Evolutionary conservation across 2,113 vertebrate genomes (phyloP), one percentile per base, ranked within the genome.

Genomic region (Apistogramma diplotaenia): DNA sequence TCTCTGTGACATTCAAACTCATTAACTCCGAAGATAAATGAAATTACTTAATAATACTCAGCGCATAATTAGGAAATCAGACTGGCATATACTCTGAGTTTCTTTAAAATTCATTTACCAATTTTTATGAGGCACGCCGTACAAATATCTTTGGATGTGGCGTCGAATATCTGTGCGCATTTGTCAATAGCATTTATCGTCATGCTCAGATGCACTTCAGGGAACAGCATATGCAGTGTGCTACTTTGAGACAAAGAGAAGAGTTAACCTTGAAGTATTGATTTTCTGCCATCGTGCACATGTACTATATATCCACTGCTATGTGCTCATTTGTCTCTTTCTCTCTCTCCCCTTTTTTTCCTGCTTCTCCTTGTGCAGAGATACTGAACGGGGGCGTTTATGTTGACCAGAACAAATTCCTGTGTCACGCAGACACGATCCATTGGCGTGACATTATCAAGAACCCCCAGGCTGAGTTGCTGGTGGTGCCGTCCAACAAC

Each of bases 391-490:
- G 98, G 23, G 98, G 98, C 0, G 97, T 99, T 29, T 99, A 99
- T 1, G 97, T 99, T 60, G 97, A 97, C 89, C 97, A 98, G 96
- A 99, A 99, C 95, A 97, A 97, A 89, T 99, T 99, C 65, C 95
- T 99, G 11, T 99, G 98, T 91, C 97, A 98, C 2, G 96, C 97
- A 4, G 97, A 99, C 90, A 99, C 97, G 81, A 97, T 99, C 91
- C 97, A 99, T 58, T 99, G 98, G 98, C 96, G 96, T 65, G 98
- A 99, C 85, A 99, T 99, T 25, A 97, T 98, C 85, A 96, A 97
- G 75, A 98, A 97, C 90, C 96, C 97, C 2, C 95, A 96, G 85
- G 97, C 97, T 18, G 97, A 99, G 92, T 94, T 98, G 90, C 96
- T 98, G 73, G 95, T 99, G 92, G 97, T 99, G 4, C 96, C 97